Conservation (phyloP, 92 coral and sea anemone species). For the Paragorgia papillata region DNA sequence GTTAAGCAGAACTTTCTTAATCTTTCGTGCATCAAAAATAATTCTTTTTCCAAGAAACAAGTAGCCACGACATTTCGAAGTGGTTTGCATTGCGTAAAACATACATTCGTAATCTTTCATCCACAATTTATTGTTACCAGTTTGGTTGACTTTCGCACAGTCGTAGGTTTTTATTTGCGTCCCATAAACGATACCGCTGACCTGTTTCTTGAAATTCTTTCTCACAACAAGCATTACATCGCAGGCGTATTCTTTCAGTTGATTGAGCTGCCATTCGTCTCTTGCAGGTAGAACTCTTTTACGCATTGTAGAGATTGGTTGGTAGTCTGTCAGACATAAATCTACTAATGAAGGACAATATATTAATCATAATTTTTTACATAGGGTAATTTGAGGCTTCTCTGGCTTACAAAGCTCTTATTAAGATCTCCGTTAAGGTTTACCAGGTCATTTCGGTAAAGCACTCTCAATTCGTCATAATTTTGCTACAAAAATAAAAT, state of each 20-base stretch:
- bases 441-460: no score
- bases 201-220: not conserved
- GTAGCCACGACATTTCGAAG: constrained; percentile 67
- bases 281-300: not conserved
- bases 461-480: no score
- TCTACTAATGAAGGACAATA: no score
- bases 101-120: constrained; percentile 90
- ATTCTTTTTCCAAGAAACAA: constrained; percentile 63
- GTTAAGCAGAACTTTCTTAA: constrained; percentile 61
- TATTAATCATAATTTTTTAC: no score
- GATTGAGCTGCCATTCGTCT: not conserved
- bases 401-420: no score
- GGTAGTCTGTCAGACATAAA: no score
- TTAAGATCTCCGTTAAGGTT: no score
- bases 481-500: no score
- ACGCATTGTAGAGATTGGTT: not conserved
- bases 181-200: not conserved
- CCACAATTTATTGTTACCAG: no score
- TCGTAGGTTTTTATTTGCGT: not conserved
- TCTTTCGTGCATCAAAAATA: constrained; percentile 41
- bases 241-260: not conserved
- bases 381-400: no score
- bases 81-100: constrained; percentile 58
- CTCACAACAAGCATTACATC: not conserved
- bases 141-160: not conserved